Evolutionary conservation across 2,888 invertebrate genomes (phyloP), one percentile per base, ranked within the genome.

Genomic region (Tetragnatha montana): DNA sequence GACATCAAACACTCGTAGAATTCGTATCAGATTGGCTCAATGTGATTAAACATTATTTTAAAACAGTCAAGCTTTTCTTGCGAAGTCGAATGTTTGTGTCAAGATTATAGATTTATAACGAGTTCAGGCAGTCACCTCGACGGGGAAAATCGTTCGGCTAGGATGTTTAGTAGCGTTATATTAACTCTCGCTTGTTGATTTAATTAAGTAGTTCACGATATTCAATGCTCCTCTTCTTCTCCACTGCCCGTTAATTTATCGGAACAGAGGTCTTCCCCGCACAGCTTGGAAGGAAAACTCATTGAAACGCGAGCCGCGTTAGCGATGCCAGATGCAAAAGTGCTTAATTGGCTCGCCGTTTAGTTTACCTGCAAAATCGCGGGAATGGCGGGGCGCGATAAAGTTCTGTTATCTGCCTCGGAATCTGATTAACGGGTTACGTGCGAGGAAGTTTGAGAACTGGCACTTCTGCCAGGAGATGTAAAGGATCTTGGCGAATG

Each of bases 401-500:
- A 82, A 82, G 73, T 75, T 75, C 47, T 68, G 60, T 49, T 83
- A 75, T 83, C 83, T 19, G 68, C 75, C 12, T 17, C 71, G 60
- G 83, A 83, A 83, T 74, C 83, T 75, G 68, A 74, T 83, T 74
- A 83, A 75, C 74, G 83, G 74, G 35, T 83, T 83, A 83, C 83
- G 75, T 83, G 81, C 49, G 35, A 74, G 82, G 82, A 82, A 83
- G 60, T 83, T 83, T 83, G 75, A 75, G 75, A 83, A 35, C 68
- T 51, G 17, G 17, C 71, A 73, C 81, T 81, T 73, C 73, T 75
- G 51, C 35, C 22, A 17, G 35, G 22, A 80, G 14, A 80, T 80
- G 75, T 68, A 83, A 83, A 35, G 74, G 71, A 71, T 71, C 47
- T 14, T 2, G 47, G 12, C 12, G 51, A 60, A 75, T 83, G 68